Percentiles rank a stretch among this genome's conserved stretches.
Evolutionary conservation across 2,888 invertebrate species (phyloP).

Genomic region (Pterostichus niger): DNA sequence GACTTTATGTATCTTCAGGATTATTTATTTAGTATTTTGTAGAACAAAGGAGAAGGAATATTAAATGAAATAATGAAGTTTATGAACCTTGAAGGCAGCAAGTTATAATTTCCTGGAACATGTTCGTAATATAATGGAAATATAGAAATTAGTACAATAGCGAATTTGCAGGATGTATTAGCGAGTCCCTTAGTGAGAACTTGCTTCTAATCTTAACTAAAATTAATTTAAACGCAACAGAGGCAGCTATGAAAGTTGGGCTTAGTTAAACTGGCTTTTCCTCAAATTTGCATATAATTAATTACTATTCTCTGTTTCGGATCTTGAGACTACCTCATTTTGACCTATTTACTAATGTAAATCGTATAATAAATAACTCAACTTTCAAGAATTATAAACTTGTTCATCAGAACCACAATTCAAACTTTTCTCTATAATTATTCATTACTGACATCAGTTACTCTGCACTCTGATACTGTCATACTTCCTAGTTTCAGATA

Average conservation of each 20-base stretch:
- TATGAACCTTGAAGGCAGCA: too few species aligned
- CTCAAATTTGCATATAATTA: slow-evolving; percentile 26
- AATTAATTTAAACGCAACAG: too few species aligned
- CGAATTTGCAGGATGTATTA: background rate
- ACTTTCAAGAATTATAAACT: background rate
- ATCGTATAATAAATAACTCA: background rate
- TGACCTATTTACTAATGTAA: slow-evolving; percentile 15
- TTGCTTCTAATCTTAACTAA: too few species aligned
- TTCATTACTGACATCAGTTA: background rate
- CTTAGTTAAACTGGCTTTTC: slow-evolving; percentile 15
- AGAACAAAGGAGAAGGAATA: too few species aligned
- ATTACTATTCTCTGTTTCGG: too few species aligned
- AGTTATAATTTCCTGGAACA: slow-evolving; percentile 1
- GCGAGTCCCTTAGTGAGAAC: too few species aligned
- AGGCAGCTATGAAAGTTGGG: slow-evolving; percentile 3
- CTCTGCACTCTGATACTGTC: background rate
- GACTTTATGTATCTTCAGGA: too few species aligned
- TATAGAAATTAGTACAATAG: slow-evolving; percentile 23
- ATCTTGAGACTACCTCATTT: background rate
- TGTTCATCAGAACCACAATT: background rate
- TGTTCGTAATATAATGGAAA: slow-evolving; percentile 23
- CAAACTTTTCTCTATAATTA: background rate
- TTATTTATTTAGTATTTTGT: too few species aligned
- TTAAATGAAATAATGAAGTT: too few species aligned
- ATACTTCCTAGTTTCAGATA: too few species aligned